Conservation (phyloP, 1,140 invertebrate species). For the Agraylea sexmaculata region DNA sequence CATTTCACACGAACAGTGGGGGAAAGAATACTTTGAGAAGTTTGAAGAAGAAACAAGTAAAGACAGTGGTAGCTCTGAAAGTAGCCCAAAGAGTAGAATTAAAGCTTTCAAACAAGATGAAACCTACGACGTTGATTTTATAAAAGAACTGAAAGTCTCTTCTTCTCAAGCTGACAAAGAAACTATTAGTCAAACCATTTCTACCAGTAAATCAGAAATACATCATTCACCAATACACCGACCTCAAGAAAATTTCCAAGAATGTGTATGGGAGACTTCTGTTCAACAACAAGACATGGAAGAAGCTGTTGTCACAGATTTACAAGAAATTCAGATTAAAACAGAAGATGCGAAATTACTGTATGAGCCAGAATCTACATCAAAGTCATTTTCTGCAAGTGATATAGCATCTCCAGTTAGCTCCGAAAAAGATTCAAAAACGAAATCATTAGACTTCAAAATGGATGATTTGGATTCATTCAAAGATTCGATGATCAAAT, state of each 20-base stretch:
- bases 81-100: slow-evolving; percentile 26
- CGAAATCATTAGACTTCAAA: slow-evolving; percentile 15
- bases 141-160: slow-evolving; percentile 40
- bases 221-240: slow-evolving; percentile 41
- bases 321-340: slow-evolving; percentile 23
- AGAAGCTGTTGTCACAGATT: slow-evolving; percentile 26
- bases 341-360: slow-evolving; percentile 25
- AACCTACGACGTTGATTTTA: slow-evolving; percentile 39
- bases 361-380: slow-evolving; percentile 16
- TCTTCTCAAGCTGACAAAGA: slow-evolving; percentile 37
- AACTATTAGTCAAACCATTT: slow-evolving; percentile 26
- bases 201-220: slow-evolving; percentile 31
- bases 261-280: slow-evolving; percentile 52
- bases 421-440: slow-evolving; percentile 18
- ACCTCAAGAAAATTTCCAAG: slow-evolving; percentile 44
- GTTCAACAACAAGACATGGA: slow-evolving; percentile 40
- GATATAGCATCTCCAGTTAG: slow-evolving; percentile 14
- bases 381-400: slow-evolving; percentile 14
- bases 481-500: slow-evolving; percentile 43
- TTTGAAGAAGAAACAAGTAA: no score
- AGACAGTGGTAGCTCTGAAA: no score
- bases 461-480: slow-evolving; percentile 27
- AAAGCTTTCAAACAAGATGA: slow-evolving; percentile 33
- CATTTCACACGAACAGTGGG: slow-evolving; percentile 40
- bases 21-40: slow-evolving; percentile 40